A percentile compares a stretch with the other conserved stretches of the same genome.
phyloP scores from a whole-genome alignment of 2,888 invertebrate genomes.

The Perithous albicinctus region DNA sequence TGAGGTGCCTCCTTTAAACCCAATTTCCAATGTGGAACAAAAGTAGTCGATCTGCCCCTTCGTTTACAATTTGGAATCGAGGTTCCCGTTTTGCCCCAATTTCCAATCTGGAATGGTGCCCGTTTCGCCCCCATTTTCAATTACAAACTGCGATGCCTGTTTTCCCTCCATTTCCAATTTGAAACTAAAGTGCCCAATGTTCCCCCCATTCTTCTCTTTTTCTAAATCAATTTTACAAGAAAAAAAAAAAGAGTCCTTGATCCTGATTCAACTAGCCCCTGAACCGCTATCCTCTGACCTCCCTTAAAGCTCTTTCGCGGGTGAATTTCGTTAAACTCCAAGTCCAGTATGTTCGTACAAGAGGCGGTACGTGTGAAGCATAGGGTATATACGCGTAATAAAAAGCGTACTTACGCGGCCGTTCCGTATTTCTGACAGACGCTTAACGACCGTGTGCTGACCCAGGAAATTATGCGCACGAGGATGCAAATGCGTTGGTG shows the following conservation, averaged over 20 bases:
- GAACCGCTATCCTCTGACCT: neutral
- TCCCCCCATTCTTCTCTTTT: no score
- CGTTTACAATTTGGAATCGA: no score
- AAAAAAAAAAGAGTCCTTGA: neutral
- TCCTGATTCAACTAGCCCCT: neutral
- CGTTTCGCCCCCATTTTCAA: no score
- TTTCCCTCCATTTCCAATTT: neutral
- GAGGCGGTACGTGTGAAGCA: slow-evolving; percentile 7
- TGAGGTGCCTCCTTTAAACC: no score
- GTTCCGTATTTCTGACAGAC: slow-evolving; percentile 63
- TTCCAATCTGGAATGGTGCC: no score
- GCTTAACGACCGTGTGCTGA: slow-evolving; percentile 57
- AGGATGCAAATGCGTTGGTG: slow-evolving; percentile 69
- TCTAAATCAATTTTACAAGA: no score
- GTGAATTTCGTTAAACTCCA: neutral
- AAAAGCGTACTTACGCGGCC: slow-evolving; percentile 58
- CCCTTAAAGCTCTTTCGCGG: neutral
- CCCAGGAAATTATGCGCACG: slow-evolving; percentile 70
- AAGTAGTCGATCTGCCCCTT: no score
- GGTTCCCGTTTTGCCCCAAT: no score
- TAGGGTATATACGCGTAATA: slow-evolving; percentile 50
- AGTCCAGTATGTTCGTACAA: neutral
- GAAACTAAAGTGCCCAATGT: no score
- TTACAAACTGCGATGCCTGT: no score
- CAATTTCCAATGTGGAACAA: no score